Base-by-base conservation (phyloP, 2,113 vertebrate genomes). In the Bettongia penicillata region DNA sequence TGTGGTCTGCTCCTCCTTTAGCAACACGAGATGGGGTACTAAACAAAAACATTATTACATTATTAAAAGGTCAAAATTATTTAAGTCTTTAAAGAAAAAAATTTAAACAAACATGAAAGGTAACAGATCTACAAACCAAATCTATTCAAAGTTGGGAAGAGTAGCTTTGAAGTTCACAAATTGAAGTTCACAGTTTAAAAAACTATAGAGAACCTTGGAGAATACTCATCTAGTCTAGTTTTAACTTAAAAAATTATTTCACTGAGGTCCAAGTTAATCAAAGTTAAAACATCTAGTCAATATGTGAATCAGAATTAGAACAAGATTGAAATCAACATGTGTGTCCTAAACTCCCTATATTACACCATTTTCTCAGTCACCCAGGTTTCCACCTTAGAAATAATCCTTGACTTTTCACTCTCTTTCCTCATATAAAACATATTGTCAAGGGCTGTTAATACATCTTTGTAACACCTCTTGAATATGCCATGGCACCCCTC, bases 11-110 rank as follows among this genome's bases (percentile, higher is more conserved):
- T 98, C 99, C 98, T 97, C 98, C 97, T 98, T 99, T 99, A 98
- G 99, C 98, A 97, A 99, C 97, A 96, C 99, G 98, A 96, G 98
- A 98, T 94, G 99, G 99, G 97, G 98, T 98, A 98, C 99, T 99
- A 97, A 94, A 92, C 97, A 90, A 97, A 93, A 96, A 93, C 26
- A 96, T 97, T 95, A 93, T 93, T 43, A 91, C 95, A 92, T 93
- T 93, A 97, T 94, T 43, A 52, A 93, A 89, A 96, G 90, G 26
- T 90, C 43, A 52, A 94, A 53, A 94, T 84, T 48, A 95, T 28
- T 96, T 96, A 91, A 25, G 6, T 14, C 94, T 97, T 93, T 51
- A 90, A 92, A 95, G 53, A 51, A 96, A 96, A 68, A 57, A 84
- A 43, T 2, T 84, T 84, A 23, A 84, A 43, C n/a, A 84, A 43